Evolutionary conservation across 2,888 invertebrate genomes (phyloP), one percentile per base, ranked within the genome.

Genomic region (Morinoia aosen): DNA sequence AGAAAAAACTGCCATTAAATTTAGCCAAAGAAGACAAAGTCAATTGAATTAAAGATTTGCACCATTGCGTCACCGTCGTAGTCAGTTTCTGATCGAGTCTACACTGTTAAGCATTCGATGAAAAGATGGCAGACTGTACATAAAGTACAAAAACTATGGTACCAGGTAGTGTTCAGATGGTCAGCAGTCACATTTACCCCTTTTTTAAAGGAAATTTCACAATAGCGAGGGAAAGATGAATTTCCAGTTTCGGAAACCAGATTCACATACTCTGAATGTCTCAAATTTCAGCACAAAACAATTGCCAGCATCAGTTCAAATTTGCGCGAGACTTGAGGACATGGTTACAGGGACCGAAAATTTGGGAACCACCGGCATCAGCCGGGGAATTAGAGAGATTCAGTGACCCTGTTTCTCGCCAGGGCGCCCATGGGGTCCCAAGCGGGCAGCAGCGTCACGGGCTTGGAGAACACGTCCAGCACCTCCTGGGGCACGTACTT

Each of bases 371-470:
- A 33, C 76, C 0, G 12, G 19, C 25, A 33, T 76, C 8, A 76
- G 8, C 33, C 2, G 33, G 76, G 16, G 25, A 76, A 33, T 57
- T 93, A 93, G 58, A 57, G 12, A 57, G 25, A 1, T n/a, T 64
- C 64, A 48, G 95, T 95, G 58, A 95, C 56, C 61, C 95, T 58
- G 95, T 96, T 91, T 19, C 95, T 93, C 25, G 97, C 97, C 61
- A 97, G 95, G 19, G 96, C 96, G 16, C 99, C 99, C 98, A 99
- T 99, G 3, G 99, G 99, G 97, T 99, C 99, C 99, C 99, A 99
- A 0, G 99, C 99, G 7, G 99, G 99, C 97, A 99, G 97, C 88
- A 98, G 98, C 40, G 94, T 94, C 96, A 98, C 98, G 96, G 98
- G 98, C 97, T 98, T 98, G 95, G 98, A 98, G 97, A 98, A 98